Evolutionary conservation across 1,140 invertebrate genomes (phyloP).

Genomic region (Steinernema feltiae): DNA sequence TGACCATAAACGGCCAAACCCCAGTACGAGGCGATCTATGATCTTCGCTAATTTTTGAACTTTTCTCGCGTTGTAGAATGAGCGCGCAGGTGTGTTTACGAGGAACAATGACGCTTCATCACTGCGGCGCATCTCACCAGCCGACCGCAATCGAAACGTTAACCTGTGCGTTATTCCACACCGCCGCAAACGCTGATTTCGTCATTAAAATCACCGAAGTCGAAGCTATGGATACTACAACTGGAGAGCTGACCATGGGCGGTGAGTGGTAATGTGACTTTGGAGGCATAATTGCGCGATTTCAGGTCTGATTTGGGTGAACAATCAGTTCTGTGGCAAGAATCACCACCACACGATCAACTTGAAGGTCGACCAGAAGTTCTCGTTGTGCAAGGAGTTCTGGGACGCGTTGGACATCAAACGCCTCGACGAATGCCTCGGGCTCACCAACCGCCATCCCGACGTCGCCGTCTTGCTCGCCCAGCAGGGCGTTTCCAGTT

Average conservation of each 20-base stretch:
- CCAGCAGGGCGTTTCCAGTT: constrained; percentile 77
- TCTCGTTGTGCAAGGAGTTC: not conserved
- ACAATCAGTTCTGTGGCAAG: not conserved
- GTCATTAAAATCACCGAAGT: not conserved
- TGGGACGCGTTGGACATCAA: not conserved
- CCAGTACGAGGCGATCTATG: too few species aligned
- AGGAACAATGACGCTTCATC: too few species aligned
- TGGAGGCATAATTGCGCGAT: not conserved
- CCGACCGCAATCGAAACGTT: too few species aligned
- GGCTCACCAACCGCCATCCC: constrained; percentile 63
- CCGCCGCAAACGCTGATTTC: not conserved
- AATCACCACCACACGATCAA: not conserved
- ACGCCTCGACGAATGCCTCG: not conserved
- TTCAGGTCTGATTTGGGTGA: not conserved
- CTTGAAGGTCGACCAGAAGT: not conserved
- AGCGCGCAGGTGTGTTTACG: too few species aligned
- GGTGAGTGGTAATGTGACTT: not conserved
- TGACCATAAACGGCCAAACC: too few species aligned
- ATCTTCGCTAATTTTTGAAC: too few species aligned
- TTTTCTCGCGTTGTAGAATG: too few species aligned
- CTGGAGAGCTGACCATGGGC: not conserved
- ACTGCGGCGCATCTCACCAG: too few species aligned
- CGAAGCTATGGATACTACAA: not conserved
- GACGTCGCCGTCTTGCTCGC: constrained; percentile 92
- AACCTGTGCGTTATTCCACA: too few species aligned